Conservation (phyloP, 2,888 invertebrate genomes). For the Ceriagrion tenellum region DNA sequence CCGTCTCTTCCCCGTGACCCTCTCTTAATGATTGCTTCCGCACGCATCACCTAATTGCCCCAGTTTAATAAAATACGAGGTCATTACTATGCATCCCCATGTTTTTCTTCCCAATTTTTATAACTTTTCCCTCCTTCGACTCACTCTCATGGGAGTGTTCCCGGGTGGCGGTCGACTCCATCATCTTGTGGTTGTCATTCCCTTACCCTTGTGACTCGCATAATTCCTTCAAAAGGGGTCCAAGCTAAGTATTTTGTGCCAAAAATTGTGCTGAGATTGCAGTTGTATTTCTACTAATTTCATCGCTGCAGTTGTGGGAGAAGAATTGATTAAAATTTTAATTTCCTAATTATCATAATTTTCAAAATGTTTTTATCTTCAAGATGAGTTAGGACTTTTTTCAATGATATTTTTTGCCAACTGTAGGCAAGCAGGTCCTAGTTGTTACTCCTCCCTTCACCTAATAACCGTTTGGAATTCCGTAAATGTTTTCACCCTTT, state of each 20-base stretch:
- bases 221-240: neutral
- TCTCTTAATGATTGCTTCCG: slow-evolving; percentile 19
- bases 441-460: too few species aligned
- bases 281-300: neutral
- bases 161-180: neutral
- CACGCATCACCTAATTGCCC: neutral
- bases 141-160: neutral
- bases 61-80: neutral
- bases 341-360: too few species aligned
- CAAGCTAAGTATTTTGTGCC: neutral
- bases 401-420: too few species aligned
- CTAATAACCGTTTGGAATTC: too few species aligned
- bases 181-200: neutral
- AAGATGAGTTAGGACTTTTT: too few species aligned
- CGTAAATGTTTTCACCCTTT: too few species aligned
- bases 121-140: neutral
- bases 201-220: neutral
- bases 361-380: too few species aligned
- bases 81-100: slow-evolving; percentile 9
- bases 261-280: neutral
- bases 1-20: neutral
- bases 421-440: too few species aligned
- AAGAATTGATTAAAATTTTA: too few species aligned
- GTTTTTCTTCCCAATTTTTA: slow-evolving; percentile 4
- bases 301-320: too few species aligned